Evolutionary conservation across 1,140 invertebrate genomes (phyloP).

Genomic region (Littorina saxatilis): DNA sequence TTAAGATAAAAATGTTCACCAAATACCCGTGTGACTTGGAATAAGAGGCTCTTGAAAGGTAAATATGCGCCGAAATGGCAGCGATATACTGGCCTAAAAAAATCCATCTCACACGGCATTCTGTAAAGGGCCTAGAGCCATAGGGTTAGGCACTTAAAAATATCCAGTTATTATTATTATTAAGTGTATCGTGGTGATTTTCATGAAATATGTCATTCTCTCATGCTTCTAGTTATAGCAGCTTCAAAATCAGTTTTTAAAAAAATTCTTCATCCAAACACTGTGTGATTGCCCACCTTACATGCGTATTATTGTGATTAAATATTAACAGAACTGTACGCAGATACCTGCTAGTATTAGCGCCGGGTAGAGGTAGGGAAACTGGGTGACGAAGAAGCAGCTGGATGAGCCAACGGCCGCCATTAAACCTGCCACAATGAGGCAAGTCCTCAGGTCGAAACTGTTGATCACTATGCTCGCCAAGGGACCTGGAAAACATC

Average conservation of each 20-base stretch:
- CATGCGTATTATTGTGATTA: background rate
- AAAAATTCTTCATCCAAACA: background rate
- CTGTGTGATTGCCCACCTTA: background rate
- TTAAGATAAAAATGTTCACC: no score
- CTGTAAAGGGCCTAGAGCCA: no score
- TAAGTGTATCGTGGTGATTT: no score
- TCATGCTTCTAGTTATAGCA: background rate
- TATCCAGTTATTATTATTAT: no score
- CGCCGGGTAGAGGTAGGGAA: conserved; percentile 23
- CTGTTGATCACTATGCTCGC: conserved; percentile 34
- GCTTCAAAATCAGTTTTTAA: background rate
- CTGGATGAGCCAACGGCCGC: conserved; percentile 1
- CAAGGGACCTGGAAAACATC: conserved; percentile 37
- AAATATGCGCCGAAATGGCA: no score
- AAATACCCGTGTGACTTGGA: no score
- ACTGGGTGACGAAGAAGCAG: conserved; percentile 34
- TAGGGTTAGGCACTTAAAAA: no score
- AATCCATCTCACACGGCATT: no score
- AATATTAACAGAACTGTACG: background rate
- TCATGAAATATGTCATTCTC: no score
- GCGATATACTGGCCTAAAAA: no score
- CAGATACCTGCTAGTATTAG: conserved; percentile 20
- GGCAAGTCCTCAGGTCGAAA: conserved; percentile 17
- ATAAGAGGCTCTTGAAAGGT: no score
- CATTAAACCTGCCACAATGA: conserved; percentile 29